A percentile compares a stretch with the other conserved stretches of the same genome.
Evolutionary conservation across 1,140 invertebrate species (phyloP).

Genomic region (Bactericera cockerelli): DNA sequence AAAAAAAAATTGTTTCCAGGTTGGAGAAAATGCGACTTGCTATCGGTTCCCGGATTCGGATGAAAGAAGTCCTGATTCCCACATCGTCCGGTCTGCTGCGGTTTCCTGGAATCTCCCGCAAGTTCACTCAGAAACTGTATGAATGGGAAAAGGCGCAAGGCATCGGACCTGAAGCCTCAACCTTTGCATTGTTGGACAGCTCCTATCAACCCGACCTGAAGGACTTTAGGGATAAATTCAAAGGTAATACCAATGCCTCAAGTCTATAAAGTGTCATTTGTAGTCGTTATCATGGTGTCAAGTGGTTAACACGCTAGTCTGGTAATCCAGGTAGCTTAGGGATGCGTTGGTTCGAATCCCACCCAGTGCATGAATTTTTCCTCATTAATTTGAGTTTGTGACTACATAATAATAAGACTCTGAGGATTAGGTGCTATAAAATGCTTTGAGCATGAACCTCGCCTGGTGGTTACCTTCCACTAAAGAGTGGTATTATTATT

Average conservation of each 20-base stretch:
- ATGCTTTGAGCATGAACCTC: too few relatives aligned
- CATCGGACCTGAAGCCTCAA: conserved; percentile 62
- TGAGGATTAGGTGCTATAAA: too few relatives aligned
- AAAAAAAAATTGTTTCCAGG: conserved; percentile 29
- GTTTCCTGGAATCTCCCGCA: conserved; percentile 70
- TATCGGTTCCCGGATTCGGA: conserved; percentile 35
- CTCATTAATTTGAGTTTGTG: too few relatives aligned
- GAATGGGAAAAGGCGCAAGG: conserved; percentile 78
- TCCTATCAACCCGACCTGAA: background rate
- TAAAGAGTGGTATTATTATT: background rate
- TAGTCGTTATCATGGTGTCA: too few relatives aligned
- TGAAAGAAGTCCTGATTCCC: conserved; percentile 58
- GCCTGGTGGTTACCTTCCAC: too few relatives aligned
- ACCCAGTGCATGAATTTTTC: too few relatives aligned
- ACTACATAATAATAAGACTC: too few relatives aligned
- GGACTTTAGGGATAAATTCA: background rate
- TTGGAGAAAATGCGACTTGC: conserved; percentile 42
- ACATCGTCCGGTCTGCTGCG: conserved; percentile 64
- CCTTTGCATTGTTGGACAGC: conserved; percentile 53
- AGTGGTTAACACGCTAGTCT: too few relatives aligned
- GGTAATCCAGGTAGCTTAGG: too few relatives aligned
- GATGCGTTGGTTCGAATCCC: too few relatives aligned
- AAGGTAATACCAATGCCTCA: background rate
- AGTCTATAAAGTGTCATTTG: background rate
- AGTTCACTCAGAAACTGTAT: conserved; percentile 73